Evolutionary conservation across 2,888 invertebrate genomes (phyloP), one percentile per base, ranked within the genome.

Genomic region (Sipunculus nudus): DNA sequence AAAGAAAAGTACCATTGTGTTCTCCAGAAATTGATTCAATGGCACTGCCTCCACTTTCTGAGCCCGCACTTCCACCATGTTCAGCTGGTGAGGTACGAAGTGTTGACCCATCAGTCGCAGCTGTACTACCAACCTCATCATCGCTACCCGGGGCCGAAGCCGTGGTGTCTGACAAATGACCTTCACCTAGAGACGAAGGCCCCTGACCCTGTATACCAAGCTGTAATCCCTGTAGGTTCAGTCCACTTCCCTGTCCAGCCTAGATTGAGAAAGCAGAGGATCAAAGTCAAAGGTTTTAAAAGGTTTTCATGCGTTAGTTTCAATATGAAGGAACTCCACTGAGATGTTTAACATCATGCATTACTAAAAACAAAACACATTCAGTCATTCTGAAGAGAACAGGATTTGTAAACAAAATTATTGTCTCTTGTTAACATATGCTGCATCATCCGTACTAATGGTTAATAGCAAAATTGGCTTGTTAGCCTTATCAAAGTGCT

Each of bases 91-190:
- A 92, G 2, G 92, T 92, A 58, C 94, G 89, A 63, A 96, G 86
- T 0, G 95, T 95, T 49, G 94, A 94, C 58, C 95, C 95, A 83
- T 96, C 96, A 0, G 94, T 96, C 1, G 95, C 95, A 8, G 94
- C 96, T 35, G 94, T 96, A 69, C 94, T 95, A 53, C 92, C 96
- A 19, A 75, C 75, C 83, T 96, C 96, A 82, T 94, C 94, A 80
- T 96, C 96, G 10, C 94, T 94, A 4, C 93, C 94, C 53, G 89
- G 92, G 2, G 93, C 92, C 1, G 71, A 70, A 43, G 92, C 92
- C 2, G 92, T 91, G 23, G 91, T 90, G 70, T 93, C 93, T 50
- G 92, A 91, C 77, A 90, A 90, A 75, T 90, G 89, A 2, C 89
- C 89, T 19, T 85, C 87, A 76, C 88, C 88, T 66, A 53, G 47